Conservation (phyloP, 2,797 vertebrate genomes). For the Galaxias olidus region DNA sequence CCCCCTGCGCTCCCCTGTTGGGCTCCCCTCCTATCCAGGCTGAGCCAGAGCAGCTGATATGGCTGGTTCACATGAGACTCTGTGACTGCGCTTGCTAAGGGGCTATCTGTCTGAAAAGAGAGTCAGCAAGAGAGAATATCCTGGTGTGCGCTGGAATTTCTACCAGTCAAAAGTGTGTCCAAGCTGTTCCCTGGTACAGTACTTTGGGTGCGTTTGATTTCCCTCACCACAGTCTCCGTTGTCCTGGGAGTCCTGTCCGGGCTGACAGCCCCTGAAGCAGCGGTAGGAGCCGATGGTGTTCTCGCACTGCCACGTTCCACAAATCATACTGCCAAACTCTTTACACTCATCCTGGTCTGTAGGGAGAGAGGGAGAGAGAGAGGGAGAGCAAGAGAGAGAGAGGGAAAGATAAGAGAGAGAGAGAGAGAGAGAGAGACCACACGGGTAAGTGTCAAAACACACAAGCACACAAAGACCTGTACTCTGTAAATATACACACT, state of each 20-base stretch:
- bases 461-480: background rate
- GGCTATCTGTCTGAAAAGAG: slow-evolving; percentile 22
- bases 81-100: slow-evolving; percentile 38
- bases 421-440: background rate
- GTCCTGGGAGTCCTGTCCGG: slow-evolving; percentile 56
- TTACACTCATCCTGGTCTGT: slow-evolving; percentile 77
- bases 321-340: slow-evolving; percentile 69
- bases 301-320: slow-evolving; percentile 74
- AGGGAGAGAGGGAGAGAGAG: slow-evolving; percentile 3
- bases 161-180: no score
- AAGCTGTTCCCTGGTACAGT: no score
- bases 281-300: slow-evolving; percentile 77
- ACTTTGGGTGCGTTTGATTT: background rate
- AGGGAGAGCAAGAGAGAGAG: background rate
- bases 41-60: slow-evolving; percentile 41
- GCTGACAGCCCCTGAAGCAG: slow-evolving; percentile 72
- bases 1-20: slow-evolving; percentile 17
- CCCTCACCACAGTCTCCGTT: slow-evolving; percentile 68
- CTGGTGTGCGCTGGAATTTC: no score
- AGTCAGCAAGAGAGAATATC: background rate
- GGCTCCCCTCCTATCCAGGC: slow-evolving; percentile 19
- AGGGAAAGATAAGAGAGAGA: background rate
- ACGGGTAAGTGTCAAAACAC: no score
- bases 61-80: slow-evolving; percentile 40
- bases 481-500: no score